Evolutionary conservation across 2,888 invertebrate genomes (phyloP), one percentile per base, ranked within the genome.

Genomic region (Tryphoninae sp.): DNA sequence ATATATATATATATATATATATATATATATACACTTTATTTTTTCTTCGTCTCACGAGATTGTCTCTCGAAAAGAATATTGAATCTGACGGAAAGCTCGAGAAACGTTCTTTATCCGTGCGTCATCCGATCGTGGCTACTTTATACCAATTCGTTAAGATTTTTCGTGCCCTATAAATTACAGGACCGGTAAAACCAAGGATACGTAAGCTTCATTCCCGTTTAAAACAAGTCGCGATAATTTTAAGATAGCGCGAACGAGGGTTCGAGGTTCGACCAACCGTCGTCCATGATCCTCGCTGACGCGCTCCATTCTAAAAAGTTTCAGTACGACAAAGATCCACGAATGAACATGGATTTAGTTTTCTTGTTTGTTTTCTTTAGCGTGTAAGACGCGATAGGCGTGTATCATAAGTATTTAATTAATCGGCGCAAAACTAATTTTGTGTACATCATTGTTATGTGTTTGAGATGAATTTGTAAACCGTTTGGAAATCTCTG

Each of bases 401-500:
- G 22, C 79, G 61, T 33, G 3, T 79, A 65, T 79, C 62, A 74
- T 68, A 74, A 68, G 69, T 58, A 58, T 68, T 74, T 74, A 58
- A 79, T 64, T 64, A 65, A 79, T 49, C 58, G 16, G 68, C 33
- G 71, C 42, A 40, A 23, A 16, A 73, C 9, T 2, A 72, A 58
- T 62, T 78, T 81, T 65, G 65, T 80, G 77, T 80, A 75, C 62
- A 81, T 79, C 71, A 81, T 82, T 79, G 75, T 81, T 84, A 77
- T 81, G 74, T 81, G 79, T 81, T 78, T 76, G 55, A 80, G 65
- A 78, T 75, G 64, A 80, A 80, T 68, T 80, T 80, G 77, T 79
- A 74, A 74, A 22, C 74, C 53, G 78, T 67, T 59, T 78, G 73
- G 81, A 84, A 83, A 83, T 83, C 84, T 84, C 75, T 80, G 78